Base-by-base conservation (phyloP, 2,113 vertebrate species). In the Rallus limicola region DNA sequence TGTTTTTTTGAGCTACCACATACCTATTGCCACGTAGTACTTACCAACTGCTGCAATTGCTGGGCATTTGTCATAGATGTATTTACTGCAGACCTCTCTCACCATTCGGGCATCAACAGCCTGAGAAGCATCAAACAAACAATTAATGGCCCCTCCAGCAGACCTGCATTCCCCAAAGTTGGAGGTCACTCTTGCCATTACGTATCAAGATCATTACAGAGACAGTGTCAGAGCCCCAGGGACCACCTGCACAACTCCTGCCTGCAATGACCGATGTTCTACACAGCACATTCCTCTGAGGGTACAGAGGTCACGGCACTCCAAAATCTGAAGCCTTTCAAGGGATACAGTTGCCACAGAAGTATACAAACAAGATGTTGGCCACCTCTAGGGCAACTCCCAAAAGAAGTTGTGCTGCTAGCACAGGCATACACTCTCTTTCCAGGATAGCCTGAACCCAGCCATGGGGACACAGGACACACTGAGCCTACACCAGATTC, bases 61-160 rank as follows among this genome's bases (percentile, higher is more conserved):
- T 0, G 99, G 99, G 96, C 99, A 99, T 94, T 98, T 99, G 92
- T 99, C 99, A 55, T 99, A 99, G 72, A 99, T 97, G 67, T 99
- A 99, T 97, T 99, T 99, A 96, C 98, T 98, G 97, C 99, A 99
- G 82, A 99, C 74, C 7, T 99, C 98, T 64, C 98, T 98, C 24
- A 99, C 88, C 75, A 97, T 96, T 31, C 56, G 96, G 68, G 99
- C 98, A 64, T 99, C 98, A 90, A 99, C 98, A 0, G 98, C 99
- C 99, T 99, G 92, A 78, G 8, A 87, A 90, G 82, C 29, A 93
- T 9, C 36, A 93, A 90, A 63, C 16, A 60, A 79, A 19, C 7
- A 92, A 82, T 93, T 76, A 91, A 33, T 4, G 6, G 90, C 29
- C 58, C 36, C 71, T 83, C 64, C 23, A 58, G 36, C 46, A 88